Percentiles rank a stretch among this genome's conserved stretches.
Evolutionary conservation across 2,797 vertebrate genomes (phyloP).

Genomic region (Echiichthys vipera): DNA sequence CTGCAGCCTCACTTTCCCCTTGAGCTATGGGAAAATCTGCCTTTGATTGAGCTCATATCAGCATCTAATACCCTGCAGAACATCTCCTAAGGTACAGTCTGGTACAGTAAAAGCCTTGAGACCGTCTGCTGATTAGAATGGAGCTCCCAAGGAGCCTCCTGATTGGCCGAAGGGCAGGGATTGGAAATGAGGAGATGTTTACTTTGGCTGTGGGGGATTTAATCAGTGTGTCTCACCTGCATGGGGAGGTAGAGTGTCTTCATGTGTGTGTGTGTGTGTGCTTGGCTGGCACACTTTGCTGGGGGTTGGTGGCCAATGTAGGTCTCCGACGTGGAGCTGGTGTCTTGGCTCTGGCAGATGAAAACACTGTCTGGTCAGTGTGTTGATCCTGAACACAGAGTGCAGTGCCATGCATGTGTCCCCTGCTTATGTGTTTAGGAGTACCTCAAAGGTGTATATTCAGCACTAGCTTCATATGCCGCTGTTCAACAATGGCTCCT

Average conservation of each 20-base stretch:
- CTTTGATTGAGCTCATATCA: conserved; percentile 44
- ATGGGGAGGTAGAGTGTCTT: background rate
- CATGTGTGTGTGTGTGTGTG: conserved; percentile 18
- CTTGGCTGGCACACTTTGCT: conserved; percentile 15
- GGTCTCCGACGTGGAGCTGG: conserved; percentile 11
- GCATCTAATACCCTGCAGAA: conserved; percentile 45
- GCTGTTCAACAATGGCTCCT: too few relatives aligned
- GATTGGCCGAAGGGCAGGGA: conserved; percentile 41
- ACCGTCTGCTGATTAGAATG: conserved; percentile 28
- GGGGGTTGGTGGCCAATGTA: background rate
- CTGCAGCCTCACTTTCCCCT: background rate
- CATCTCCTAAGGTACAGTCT: conserved; percentile 55
- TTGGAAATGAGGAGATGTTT: conserved; percentile 56
- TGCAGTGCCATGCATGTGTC: too few relatives aligned
- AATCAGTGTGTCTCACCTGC: conserved; percentile 23
- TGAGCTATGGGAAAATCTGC: conserved; percentile 13
- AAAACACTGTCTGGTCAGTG: conserved; percentile 18
- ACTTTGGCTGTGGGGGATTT: conserved; percentile 32
- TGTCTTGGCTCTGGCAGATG: background rate
- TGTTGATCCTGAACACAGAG: conserved; percentile 23
- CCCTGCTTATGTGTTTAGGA: too few relatives aligned
- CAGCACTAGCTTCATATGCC: too few relatives aligned
- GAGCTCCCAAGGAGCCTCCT: conserved; percentile 13
- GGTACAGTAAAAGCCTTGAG: conserved; percentile 38
- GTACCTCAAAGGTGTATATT: too few relatives aligned